phyloP scores from a whole-genome alignment of 2,797 vertebrate species.

The Trematomus bernacchii region DNA sequence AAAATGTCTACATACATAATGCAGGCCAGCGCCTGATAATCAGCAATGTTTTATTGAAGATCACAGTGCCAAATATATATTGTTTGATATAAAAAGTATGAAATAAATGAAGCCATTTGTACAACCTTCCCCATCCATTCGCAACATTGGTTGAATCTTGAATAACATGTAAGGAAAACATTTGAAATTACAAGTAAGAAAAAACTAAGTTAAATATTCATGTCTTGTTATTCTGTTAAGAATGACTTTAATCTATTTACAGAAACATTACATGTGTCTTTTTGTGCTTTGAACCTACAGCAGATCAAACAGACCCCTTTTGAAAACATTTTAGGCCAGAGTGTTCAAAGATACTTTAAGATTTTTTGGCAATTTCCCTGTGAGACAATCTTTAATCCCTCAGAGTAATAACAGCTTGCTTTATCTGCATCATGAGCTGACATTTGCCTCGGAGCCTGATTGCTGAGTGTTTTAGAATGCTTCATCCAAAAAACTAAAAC shows the following conservation, averaged over 20 bases:
- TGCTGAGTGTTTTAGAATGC: constrained; percentile 42
- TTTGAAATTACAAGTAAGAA: constrained; percentile 1
- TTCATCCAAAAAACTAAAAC: constrained; percentile 35
- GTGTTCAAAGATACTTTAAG: constrained; percentile 16
- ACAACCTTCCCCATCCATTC: background rate
- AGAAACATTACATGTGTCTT: background rate
- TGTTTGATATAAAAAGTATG: background rate
- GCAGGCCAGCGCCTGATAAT: constrained; percentile 4
- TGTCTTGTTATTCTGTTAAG: background rate
- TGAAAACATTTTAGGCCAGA: constrained; percentile 10
- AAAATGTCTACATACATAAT: constrained; percentile 28
- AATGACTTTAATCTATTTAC: background rate
- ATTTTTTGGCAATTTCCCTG: constrained; percentile 32
- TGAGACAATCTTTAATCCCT: constrained; percentile 45
- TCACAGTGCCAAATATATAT: background rate
- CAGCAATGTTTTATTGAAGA: constrained; percentile 20
- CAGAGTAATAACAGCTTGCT: constrained; percentile 32
- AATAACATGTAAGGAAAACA: background rate
- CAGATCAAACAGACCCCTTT: constrained; percentile 3
- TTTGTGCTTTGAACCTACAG: background rate
- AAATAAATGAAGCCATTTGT: constrained; percentile 1
- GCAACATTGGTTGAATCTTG: background rate
- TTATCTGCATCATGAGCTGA: constrained; percentile 50
- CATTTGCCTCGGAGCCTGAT: constrained; percentile 51
- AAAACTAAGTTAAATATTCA: constrained; percentile 6